Conservation (phyloP, 2,797 vertebrate genomes). For the Xyrichtys novacula region DNA sequence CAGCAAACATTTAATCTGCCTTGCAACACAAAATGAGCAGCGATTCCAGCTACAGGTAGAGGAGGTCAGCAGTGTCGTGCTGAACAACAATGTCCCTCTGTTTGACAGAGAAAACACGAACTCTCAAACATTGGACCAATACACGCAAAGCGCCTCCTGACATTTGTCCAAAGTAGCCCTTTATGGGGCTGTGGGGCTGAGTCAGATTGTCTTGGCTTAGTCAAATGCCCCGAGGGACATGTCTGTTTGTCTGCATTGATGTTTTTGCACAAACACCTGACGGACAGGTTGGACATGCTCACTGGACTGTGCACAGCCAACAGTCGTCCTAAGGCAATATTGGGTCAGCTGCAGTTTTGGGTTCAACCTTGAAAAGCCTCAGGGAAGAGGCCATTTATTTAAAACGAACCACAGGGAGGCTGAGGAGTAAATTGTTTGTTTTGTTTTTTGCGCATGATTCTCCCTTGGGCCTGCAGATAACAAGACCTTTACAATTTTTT, state of each 20-base stretch:
- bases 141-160: constrained; percentile 56
- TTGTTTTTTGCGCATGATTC: constrained; percentile 42
- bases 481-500: constrained; percentile 58
- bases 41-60: constrained; percentile 28
- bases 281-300: constrained; percentile 72
- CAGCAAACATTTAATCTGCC: constrained; percentile 16
- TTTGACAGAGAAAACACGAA: constrained; percentile 56
- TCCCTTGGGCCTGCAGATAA: constrained; percentile 56
- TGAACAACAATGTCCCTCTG: constrained; percentile 44
- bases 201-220: constrained; percentile 73
- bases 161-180: constrained; percentile 74
- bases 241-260: constrained; percentile 71
- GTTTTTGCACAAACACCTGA: constrained; percentile 75
- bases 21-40: constrained; percentile 5
- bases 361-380: constrained; percentile 65
- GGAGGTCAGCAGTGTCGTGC: constrained; percentile 51
- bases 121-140: constrained; percentile 58
- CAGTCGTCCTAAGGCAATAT: constrained; percentile 47
- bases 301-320: constrained; percentile 58
- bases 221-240: constrained; percentile 61
- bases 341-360: constrained; percentile 39
- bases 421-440: constrained; percentile 57
- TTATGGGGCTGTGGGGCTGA: constrained; percentile 58
- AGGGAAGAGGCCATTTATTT: constrained; percentile 57
- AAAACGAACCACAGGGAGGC: constrained; percentile 45